Base-by-base conservation (phyloP, 2,113 vertebrate genomes). In the Sclerurus mexicanus region DNA sequence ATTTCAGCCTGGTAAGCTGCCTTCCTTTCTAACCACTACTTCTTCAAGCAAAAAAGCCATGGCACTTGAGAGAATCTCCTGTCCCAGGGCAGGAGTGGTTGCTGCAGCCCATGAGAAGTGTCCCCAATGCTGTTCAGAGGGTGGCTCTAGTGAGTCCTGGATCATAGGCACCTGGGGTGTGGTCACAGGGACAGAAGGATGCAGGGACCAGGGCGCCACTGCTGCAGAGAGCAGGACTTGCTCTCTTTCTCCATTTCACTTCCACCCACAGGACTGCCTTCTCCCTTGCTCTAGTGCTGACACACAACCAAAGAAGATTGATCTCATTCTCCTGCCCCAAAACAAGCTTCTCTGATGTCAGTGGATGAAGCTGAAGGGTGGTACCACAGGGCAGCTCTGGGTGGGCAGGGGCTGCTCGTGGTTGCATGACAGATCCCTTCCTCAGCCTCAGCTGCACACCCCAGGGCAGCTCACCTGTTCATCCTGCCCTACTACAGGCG, bases 361-460 rank as follows among this genome's bases (percentile, higher is more conserved):
- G 12, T 20, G 71, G 33, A 21, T 23, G 1, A 4, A 37, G 19
- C 9, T 0, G 1, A 5, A 6, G 25, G 1, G 6, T 6, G 21
- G 12, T 21, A 12, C 12, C 10, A 7, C 9, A 5, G 24, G 37
- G 33, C 2, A 0, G 50, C 28, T 59, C 33, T 14, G 50, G 66
- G 27, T 8, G 7, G 40, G 53, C 64, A 52, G 39, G 59, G 42
- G 22, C 58, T 83, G 77, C 62, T 3, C 0, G 10, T 24, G 16
- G 28, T n/a, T 62, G 46, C 27, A 18, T 0, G 18, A 35, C 12
- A 28, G 22, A 55, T 2, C 17, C 37, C 44, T 42, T 11, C 60
- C 42, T 15, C 3, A 0, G 49, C 72, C 35, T n/a, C 25, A 27
- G 4, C 82, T 17, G 23, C 40, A 10, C 9, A 5, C 10, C n/a